phyloP scores from a whole-genome alignment of 2,113 vertebrate genomes.

The Seriola dumerili region DNA sequence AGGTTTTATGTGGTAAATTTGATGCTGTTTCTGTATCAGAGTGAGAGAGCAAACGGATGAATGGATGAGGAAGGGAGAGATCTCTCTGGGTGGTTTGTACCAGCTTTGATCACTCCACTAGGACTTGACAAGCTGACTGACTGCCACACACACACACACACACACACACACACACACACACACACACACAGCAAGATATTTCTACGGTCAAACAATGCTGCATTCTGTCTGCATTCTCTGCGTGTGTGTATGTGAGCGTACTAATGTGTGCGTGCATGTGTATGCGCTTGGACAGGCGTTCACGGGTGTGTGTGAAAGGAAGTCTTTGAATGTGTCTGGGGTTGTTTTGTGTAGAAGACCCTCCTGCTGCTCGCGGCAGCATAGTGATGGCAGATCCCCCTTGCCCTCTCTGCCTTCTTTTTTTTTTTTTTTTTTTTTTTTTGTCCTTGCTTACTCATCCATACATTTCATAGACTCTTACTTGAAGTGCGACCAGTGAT shows the following conservation, averaged over 20 bases:
- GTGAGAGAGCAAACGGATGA: slow-evolving; percentile 46
- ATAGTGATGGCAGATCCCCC: slow-evolving; percentile 65
- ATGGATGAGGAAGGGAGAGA: slow-evolving; percentile 65
- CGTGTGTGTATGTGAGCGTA: slow-evolving; percentile 24
- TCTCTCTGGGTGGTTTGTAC: slow-evolving; percentile 81
- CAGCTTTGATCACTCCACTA: slow-evolving; percentile 80
- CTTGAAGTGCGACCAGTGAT: slow-evolving; percentile 49
- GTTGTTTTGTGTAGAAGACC: slow-evolving; percentile 69
- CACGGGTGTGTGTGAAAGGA: slow-evolving; percentile 71
- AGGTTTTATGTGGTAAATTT: slow-evolving; percentile 59
- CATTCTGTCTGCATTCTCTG: slow-evolving; percentile 51
- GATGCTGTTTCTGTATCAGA: slow-evolving; percentile 52
- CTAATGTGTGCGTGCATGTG: slow-evolving; percentile 29
- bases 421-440: background rate
- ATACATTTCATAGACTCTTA: slow-evolving; percentile 51
- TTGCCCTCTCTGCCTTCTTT: slow-evolving; percentile 36
- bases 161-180: slow-evolving; percentile 39
- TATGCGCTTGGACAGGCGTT: slow-evolving; percentile 45
- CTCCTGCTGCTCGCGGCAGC: slow-evolving; percentile 69
- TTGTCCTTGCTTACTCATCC: slow-evolving; percentile 53
- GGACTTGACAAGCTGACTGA: slow-evolving; percentile 77
- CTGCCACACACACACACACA: slow-evolving; percentile 47
- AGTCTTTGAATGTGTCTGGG: slow-evolving; percentile 76
- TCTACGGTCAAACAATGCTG: slow-evolving; percentile 64
- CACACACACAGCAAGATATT: slow-evolving; percentile 50